phyloP scores from a whole-genome alignment of 2,113 vertebrate species.

The Leptodactylus fuscus region DNA sequence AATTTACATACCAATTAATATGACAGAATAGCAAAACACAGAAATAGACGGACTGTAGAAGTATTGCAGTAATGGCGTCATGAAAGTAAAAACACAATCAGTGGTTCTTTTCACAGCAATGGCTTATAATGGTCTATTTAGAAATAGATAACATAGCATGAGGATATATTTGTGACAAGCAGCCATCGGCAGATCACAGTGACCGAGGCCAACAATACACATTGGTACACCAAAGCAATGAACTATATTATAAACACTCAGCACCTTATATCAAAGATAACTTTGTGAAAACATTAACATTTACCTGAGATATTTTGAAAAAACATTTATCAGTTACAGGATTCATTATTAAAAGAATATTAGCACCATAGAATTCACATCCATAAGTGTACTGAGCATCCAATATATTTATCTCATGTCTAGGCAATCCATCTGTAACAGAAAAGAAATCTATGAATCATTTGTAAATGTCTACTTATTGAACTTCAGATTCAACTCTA shows the following conservation, averaged over 20 bases:
- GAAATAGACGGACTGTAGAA: neutral
- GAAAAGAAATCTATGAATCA: neutral
- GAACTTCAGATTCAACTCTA: no score
- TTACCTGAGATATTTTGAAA: slow-evolving; percentile 59
- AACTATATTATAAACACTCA: no score
- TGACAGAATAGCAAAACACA: neutral
- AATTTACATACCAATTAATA: slow-evolving; percentile 40
- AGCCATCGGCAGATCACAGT: no score
- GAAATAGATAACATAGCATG: neutral
- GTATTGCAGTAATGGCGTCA: neutral
- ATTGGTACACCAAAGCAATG: no score
- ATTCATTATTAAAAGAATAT: slow-evolving; percentile 56
- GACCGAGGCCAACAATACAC: no score
- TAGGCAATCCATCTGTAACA: slow-evolving; percentile 30
- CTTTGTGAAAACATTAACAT: neutral
- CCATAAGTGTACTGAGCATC: slow-evolving; percentile 51
- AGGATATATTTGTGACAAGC: neutral
- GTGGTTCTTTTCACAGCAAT: neutral
- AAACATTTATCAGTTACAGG: slow-evolving; percentile 58
- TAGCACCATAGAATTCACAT: slow-evolving; percentile 59
- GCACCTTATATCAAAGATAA: no score
- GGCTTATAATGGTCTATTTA: neutral
- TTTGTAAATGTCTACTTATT: no score
- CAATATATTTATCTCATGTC: slow-evolving; percentile 46
- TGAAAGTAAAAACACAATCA: neutral